Base-by-base conservation (phyloP, 2,113 vertebrate species). In the Suricata suricatta region DNA sequence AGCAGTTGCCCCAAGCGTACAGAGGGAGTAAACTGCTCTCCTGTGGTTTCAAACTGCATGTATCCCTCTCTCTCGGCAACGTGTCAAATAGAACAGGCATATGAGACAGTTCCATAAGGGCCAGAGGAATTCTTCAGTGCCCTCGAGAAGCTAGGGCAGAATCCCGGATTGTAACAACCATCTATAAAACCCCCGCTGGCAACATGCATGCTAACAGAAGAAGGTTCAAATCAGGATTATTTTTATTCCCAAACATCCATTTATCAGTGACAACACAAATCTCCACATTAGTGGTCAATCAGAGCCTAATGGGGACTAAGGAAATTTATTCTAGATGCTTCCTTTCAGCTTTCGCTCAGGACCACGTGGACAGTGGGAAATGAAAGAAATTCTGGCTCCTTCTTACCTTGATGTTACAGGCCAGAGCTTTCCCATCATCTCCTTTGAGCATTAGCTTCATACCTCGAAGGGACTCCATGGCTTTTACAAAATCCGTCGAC, bases 331-430 rank as follows among this genome's bases (percentile, higher is more conserved):
- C 80, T 82, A 83, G 79, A 93, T 89, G 68, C 52, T 92, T 95
- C 88, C 79, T 69, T 96, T 69, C 35, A 89, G 64, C 38, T 90
- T 80, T 64, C 69, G 90, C 41, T 93, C 25, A n/a, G 41, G 47
- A 72, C 66, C 23, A 94, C 83, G 41, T 29, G 68, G 95, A 96
- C 14, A 68, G 9, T 54, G 91, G 33, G 81, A 82, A 95, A 80
- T 54, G 64, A 94, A 69, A 93, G 76, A 50, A 92, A 92, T 86
- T 80, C 87, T 81, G 71, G 87, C 72, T 57, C 41, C 79, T 90
- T 92, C 94, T 98, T 98, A 99, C 98, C 99, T 99, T 98, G 81
- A 99, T 98, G 90, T 98, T 99, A 97, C 98, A 99, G n/a, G 98
- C 98, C 83, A 99, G 95, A 91, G 98, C 98, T 87, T 99, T 99